Evolutionary conservation across 2,113 vertebrate species (phyloP).

Genomic region (Zootoca vivipara): DNA sequence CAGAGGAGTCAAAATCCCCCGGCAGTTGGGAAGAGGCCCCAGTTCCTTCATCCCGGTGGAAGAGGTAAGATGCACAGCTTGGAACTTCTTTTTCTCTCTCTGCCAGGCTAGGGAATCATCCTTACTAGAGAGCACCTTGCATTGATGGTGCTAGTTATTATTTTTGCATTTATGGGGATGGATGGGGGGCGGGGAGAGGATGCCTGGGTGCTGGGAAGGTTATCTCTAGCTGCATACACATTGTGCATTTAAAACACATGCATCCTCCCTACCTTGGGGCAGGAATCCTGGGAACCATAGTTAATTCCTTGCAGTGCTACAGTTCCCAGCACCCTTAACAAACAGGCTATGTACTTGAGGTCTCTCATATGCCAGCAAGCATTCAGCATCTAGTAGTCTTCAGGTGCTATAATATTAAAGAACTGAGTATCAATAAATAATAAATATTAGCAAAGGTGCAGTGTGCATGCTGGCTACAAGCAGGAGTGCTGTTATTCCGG

Average conservation of each 20-base stretch:
- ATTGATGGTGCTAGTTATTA: background rate
- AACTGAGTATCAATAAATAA: background rate
- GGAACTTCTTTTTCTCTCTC: background rate
- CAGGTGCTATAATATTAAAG: background rate
- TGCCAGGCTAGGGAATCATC: too few species aligned
- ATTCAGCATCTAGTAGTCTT: too few species aligned
- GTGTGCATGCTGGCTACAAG: background rate
- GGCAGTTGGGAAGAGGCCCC: constrained; percentile 62
- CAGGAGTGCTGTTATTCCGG: background rate
- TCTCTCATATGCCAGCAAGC: too few species aligned
- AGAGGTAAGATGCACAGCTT: constrained; percentile 64
- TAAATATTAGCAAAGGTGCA: background rate
- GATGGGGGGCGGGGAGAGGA: too few species aligned
- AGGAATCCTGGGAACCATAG: too few species aligned
- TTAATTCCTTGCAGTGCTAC: too few species aligned
- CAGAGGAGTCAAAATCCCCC: constrained; percentile 36
- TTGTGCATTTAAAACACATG: too few species aligned
- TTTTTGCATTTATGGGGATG: background rate
- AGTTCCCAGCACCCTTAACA: too few species aligned
- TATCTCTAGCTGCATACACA: too few species aligned
- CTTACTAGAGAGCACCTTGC: background rate
- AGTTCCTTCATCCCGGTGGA: constrained; percentile 75
- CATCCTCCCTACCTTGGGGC: too few species aligned
- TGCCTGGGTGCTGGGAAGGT: background rate
- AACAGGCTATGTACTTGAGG: too few species aligned